phyloP scores from a whole-genome alignment of 2,113 vertebrate species.

The Psettodes erumei region DNA sequence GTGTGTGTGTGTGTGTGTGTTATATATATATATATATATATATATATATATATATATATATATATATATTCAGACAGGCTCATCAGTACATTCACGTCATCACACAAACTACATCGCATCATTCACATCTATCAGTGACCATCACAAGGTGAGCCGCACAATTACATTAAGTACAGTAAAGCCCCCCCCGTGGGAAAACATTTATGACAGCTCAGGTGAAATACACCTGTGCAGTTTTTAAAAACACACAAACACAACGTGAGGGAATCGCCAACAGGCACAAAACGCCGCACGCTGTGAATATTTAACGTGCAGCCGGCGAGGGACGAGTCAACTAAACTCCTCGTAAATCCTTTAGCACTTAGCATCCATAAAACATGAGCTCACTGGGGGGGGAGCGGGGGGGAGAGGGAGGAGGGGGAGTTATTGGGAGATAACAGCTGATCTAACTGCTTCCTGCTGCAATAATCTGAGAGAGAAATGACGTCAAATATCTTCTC shows the following conservation, averaged over 20 bases:
- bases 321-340: slow-evolving; percentile 67
- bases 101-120: slow-evolving; percentile 32
- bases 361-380: slow-evolving; percentile 78
- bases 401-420: neutral
- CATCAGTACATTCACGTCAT: slow-evolving; percentile 14
- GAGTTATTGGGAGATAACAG: slow-evolving; percentile 32
- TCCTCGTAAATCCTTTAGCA: slow-evolving; percentile 70
- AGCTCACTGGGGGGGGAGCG: slow-evolving; percentile 15
- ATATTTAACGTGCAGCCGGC: slow-evolving; percentile 65
- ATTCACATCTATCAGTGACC: slow-evolving; percentile 25
- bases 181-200: slow-evolving; percentile 18
- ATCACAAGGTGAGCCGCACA: slow-evolving; percentile 43
- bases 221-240: slow-evolving; percentile 44
- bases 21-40: too few species aligned
- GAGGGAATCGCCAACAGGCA: slow-evolving; percentile 41
- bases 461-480: too few species aligned
- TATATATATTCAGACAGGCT: slow-evolving; percentile 18
- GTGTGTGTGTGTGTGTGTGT: too few species aligned
- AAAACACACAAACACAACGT: too few species aligned
- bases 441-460: slow-evolving; percentile 24
- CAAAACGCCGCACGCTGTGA: slow-evolving; percentile 49
- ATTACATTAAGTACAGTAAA: slow-evolving; percentile 51
- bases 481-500: too few species aligned
- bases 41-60: too few species aligned
- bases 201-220: slow-evolving; percentile 46